Conservation (phyloP, 1,140 invertebrate genomes). For the Notospermus geniculatus region DNA sequence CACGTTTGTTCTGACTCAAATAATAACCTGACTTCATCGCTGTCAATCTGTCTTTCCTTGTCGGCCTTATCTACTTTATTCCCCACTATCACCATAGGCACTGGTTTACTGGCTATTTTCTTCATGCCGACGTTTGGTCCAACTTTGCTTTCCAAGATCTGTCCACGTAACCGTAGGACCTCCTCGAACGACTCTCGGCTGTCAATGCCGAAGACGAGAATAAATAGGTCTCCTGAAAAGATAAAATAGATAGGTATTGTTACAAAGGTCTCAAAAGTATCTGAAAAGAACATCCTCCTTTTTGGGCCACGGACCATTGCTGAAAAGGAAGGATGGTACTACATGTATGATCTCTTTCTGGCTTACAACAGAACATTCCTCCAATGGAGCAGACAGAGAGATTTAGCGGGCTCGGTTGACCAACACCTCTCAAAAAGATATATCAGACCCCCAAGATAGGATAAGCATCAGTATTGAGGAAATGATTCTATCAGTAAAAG, state of each 20-base stretch:
- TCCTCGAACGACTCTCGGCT: constrained; percentile 82
- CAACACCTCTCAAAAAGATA: too few relatives aligned
- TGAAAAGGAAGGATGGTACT: too few relatives aligned
- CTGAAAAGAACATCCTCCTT: too few relatives aligned
- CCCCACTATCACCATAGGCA: constrained; percentile 76
- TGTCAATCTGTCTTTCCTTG: constrained; percentile 61
- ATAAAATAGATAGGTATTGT: background rate
- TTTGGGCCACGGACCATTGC: too few relatives aligned
- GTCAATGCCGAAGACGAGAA: constrained; percentile 81
- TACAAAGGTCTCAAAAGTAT: too few relatives aligned
- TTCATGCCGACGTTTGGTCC: constrained; percentile 34
- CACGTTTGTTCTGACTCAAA: constrained; percentile 58
- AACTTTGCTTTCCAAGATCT: constrained; percentile 67
- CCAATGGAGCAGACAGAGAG: too few relatives aligned
- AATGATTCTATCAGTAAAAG: too few relatives aligned
- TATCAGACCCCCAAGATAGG: too few relatives aligned
- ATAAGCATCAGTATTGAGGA: too few relatives aligned
- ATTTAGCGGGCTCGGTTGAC: too few relatives aligned
- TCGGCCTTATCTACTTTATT: constrained; percentile 76
- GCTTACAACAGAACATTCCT: too few relatives aligned
- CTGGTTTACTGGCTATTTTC: constrained; percentile 34
- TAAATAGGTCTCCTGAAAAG: constrained; percentile 75
- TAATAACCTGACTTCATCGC: constrained; percentile 33
- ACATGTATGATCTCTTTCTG: too few relatives aligned
- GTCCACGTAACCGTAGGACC: constrained; percentile 74